Evolutionary conservation across 1,140 invertebrate species (phyloP).

Genomic region (Magallana gigas): DNA sequence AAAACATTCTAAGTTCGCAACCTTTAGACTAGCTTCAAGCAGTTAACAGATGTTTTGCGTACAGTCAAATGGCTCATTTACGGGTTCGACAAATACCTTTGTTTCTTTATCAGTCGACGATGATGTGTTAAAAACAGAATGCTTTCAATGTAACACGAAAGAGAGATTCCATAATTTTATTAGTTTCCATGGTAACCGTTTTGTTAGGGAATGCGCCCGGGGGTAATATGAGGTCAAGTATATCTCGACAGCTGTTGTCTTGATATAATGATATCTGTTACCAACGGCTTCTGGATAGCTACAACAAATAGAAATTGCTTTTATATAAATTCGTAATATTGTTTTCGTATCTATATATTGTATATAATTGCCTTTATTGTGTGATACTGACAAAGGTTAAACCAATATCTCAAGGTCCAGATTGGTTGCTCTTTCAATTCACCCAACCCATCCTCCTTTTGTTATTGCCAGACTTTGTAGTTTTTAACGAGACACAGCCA

Average conservation of each 20-base stretch:
- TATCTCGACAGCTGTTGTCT: conserved; percentile 1
- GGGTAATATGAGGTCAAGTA: neutral
- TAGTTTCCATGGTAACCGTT: conserved; percentile 15
- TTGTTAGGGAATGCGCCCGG: conserved; percentile 16
- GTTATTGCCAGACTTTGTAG: too few species aligned
- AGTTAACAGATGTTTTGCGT: conserved; percentile 26
- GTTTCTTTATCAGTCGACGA: neutral
- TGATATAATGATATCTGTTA: neutral
- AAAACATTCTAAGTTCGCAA: neutral
- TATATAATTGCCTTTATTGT: too few species aligned
- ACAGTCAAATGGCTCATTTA: conserved; percentile 15
- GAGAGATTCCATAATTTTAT: conserved; percentile 35
- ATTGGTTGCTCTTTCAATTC: too few species aligned
- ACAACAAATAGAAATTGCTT: neutral
- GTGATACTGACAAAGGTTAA: too few species aligned
- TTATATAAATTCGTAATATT: neutral
- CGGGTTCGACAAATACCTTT: conserved; percentile 32
- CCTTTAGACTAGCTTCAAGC: neutral
- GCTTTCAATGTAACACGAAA: conserved; percentile 6
- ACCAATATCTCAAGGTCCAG: too few species aligned
- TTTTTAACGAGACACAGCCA: too few species aligned
- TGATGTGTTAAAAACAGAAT: conserved; percentile 9
- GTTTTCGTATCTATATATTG: neutral
- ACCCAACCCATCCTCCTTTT: too few species aligned
- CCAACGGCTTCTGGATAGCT: neutral